Percentiles rank a stretch among this genome's conserved stretches.
These are phyloP conservation scores for Dioctria rufipes DNA, from an alignment of 2,888 invertebrate species.

Conservation along the genomic window DNA sequence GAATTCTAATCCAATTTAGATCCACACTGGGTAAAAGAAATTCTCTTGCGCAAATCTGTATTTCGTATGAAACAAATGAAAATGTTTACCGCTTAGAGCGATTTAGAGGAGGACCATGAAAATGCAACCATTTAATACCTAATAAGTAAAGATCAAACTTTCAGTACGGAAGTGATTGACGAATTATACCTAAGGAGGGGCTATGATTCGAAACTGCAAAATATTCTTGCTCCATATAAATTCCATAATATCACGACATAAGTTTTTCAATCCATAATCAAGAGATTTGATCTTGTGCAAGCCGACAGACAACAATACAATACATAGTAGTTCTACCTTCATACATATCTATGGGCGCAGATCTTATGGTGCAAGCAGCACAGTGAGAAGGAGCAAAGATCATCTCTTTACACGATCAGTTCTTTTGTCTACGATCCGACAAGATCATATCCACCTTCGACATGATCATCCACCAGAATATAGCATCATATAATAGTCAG, in stretches of 20 bases:
- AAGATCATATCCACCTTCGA: conserved; percentile 20
- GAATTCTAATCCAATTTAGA: too few species aligned
- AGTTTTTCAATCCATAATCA: conserved; percentile 19
- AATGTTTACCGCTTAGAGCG: background rate
- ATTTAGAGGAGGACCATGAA: background rate
- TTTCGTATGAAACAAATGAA: too few species aligned
- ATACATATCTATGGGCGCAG: conserved; percentile 1
- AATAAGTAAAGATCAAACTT: background rate
- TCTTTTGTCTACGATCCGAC: conserved; percentile 34
- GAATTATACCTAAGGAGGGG: background rate
- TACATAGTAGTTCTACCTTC: background rate
- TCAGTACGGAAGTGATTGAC: conserved; percentile 17
- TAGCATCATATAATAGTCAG: background rate
- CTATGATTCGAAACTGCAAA: conserved; percentile 3
- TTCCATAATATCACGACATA: conserved; percentile 44
- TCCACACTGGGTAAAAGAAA: too few species aligned
- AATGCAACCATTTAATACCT: conserved; percentile 5
- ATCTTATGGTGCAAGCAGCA: conserved; percentile 14
- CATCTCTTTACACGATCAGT: conserved; percentile 47
- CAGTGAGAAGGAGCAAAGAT: conserved; percentile 49
- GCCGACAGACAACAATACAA: conserved; percentile 4
- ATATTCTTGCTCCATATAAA: conserved; percentile 43
- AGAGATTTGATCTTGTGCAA: conserved; percentile 13
- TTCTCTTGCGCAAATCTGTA: too few species aligned
- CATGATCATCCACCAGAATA: conserved; percentile 17